A percentile compares a stretch with the other conserved stretches of the same genome.
Evolutionary conservation across 2,888 invertebrate genomes (phyloP).

Genomic region (Brachyopa scutellaris): DNA sequence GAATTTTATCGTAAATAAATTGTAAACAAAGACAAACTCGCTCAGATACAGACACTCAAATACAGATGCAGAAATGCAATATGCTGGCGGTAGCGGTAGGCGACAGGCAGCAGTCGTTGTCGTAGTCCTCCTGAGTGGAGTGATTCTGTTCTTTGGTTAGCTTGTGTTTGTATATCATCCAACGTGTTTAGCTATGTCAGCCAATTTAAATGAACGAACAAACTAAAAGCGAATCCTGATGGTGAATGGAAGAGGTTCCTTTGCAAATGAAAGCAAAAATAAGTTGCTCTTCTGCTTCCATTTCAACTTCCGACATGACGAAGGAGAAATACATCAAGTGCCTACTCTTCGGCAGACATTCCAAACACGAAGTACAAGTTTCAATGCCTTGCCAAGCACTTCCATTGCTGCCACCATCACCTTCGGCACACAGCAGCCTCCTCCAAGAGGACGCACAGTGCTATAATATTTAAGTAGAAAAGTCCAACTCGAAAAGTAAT

Average conservation of each 20-base stretch:
- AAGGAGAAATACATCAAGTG: slow-evolving; percentile 64
- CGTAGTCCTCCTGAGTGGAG: neutral
- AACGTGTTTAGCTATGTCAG: too few relatives aligned
- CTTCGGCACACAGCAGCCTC: slow-evolving; percentile 3
- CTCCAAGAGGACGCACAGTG: slow-evolving; percentile 6
- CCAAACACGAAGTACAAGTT: slow-evolving; percentile 48
- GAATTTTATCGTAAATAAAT: slow-evolving; percentile 50
- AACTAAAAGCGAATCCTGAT: neutral
- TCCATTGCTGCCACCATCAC: slow-evolving; percentile 1
- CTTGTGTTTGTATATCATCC: neutral
- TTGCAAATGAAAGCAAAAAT: slow-evolving; percentile 14
- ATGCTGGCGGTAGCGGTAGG: too few relatives aligned
- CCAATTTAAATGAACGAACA: slow-evolving; percentile 27
- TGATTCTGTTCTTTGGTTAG: neutral
- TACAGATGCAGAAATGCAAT: slow-evolving; percentile 1
- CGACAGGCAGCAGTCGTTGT: too few relatives aligned
- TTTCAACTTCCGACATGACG: slow-evolving; percentile 45
- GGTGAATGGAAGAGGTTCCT: neutral
- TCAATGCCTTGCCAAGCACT: slow-evolving; percentile 32
- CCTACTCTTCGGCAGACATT: slow-evolving; percentile 29
- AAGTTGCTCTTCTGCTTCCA: slow-evolving; percentile 32
- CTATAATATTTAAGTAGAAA: slow-evolving; percentile 49
- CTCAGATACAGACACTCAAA: slow-evolving; percentile 20
- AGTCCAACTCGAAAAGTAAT: slow-evolving; percentile 42
- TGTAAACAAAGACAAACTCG: slow-evolving; percentile 40